Evolutionary conservation across 2,888 invertebrate genomes (phyloP), one percentile per base, ranked within the genome.

Genomic region (Lypha dubia): DNA sequence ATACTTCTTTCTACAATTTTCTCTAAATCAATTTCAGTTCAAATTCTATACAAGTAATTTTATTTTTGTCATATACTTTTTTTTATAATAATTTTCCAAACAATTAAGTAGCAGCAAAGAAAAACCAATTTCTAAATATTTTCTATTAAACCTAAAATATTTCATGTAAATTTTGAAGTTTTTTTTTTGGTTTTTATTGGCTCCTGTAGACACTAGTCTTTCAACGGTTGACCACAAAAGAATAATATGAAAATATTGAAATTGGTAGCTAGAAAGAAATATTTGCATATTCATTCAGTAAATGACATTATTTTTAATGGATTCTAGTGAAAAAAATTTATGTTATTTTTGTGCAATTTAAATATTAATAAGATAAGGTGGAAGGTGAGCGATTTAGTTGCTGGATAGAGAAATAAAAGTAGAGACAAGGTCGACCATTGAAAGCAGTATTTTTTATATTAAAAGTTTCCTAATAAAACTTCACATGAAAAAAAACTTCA

Each of bases 291-390:
- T 83, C 68, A 79, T 74, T 70, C 11, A 63, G 20, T 63, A 70
- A 79, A 74, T 83, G 79, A 75, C 79, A 83, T 38, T 82, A 8
- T 77, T 77, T 60, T 53, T 65, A 71, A 76, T 71, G 46, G 68
- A 65, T 71, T 80, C 38, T 68, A 60, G 38, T 49, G n/a, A n/a
- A 38, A 2, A 9, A 17, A 67, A 46, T 46, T 32, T 56, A 75
- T 44, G 20, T 53, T 20, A 44, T 44, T 65, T 60, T 58, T 22
- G 17, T 35, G 22, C 22, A 35, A 67, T 24, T 35, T 17, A n/a
- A 56, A 44, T 35, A 20, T n/a, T n/a, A n/a, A n/a, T n/a, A 75
- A 8, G 17, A 1, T 20, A 11, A 46, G 22, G 20, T 20, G 22
- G 28, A 63, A 38, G 62, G 62, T 41, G 28, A 6, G 5, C 0